Evolutionary conservation across 2,113 vertebrate genomes (phyloP).

Genomic region (Urocitellus parryii): DNA sequence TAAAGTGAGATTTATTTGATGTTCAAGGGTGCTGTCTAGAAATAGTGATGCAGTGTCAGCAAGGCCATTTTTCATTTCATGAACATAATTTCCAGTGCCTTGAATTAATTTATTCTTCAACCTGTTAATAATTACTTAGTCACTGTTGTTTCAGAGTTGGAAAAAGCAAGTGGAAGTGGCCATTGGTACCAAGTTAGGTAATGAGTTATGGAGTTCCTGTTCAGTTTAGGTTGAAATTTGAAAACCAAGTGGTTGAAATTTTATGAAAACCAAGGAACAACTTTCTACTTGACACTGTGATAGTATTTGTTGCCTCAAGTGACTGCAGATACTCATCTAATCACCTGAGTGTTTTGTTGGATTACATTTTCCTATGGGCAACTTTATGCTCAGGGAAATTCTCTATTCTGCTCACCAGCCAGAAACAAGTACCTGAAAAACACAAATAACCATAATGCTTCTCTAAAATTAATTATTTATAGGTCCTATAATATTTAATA

Average conservation of each 20-base stretch:
- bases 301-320: not conserved
- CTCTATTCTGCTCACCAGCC: not conserved
- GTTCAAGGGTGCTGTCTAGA: conserved; percentile 82
- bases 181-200: conserved; percentile 67
- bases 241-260: conserved; percentile 4
- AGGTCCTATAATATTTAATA: not conserved
- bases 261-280: conserved; percentile 60
- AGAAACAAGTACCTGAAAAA: not conserved
- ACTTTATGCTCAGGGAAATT: not conserved
- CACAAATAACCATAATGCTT: not conserved
- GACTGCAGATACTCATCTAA: not conserved
- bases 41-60: conserved; percentile 69
- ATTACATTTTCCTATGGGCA: not conserved
- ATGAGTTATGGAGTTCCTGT: conserved; percentile 61
- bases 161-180: conserved; percentile 78
- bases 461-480: not conserved
- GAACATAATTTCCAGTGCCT: conserved; percentile 82
- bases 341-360: not conserved
- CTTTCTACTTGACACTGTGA: not conserved
- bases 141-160: conserved; percentile 78
- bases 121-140: conserved; percentile 83
- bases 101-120: conserved; percentile 86
- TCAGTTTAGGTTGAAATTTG: not conserved
- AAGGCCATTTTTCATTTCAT: conserved; percentile 83
- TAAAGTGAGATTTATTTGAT: conserved; percentile 83